Conservation (phyloP, 2,113 vertebrate species). For the Variabilichromis moorii region DNA sequence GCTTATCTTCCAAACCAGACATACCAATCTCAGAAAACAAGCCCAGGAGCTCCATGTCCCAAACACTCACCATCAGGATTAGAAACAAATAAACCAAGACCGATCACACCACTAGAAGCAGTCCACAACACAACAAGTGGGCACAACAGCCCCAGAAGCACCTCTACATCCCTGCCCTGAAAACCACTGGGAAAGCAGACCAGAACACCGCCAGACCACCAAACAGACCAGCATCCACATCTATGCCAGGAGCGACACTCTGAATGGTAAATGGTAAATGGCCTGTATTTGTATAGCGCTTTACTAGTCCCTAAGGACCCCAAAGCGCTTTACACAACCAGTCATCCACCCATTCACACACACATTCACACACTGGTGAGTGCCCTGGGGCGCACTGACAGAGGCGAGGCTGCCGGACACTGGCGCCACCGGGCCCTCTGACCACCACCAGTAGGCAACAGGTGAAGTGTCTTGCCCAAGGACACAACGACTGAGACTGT, state of each 20-base stretch:
- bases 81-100: not conserved
- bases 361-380: no score
- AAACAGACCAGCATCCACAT: not conserved
- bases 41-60: not conserved
- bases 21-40: not conserved
- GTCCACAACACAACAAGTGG: not conserved
- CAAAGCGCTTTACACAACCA: no score
- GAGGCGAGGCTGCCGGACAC: no score
- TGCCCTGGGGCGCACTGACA: no score
- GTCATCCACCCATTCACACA: no score
- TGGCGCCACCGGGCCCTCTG: no score
- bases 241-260: not conserved
- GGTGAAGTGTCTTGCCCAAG: no score
- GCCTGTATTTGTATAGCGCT: no score
- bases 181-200: not conserved
- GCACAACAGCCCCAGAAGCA: not conserved
- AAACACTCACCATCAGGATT: not conserved
- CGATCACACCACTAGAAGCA: not conserved
- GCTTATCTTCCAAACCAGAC: not conserved
- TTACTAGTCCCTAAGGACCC: no score
- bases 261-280: no score
- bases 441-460: no score
- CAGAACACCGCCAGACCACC: not conserved
- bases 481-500: no score
- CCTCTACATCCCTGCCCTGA: not conserved